A percentile compares a stretch with the other conserved stretches of the same genome.
Conservation (phyloP, 2,797 vertebrate species). For the Aeoliscus strigatus region DNA sequence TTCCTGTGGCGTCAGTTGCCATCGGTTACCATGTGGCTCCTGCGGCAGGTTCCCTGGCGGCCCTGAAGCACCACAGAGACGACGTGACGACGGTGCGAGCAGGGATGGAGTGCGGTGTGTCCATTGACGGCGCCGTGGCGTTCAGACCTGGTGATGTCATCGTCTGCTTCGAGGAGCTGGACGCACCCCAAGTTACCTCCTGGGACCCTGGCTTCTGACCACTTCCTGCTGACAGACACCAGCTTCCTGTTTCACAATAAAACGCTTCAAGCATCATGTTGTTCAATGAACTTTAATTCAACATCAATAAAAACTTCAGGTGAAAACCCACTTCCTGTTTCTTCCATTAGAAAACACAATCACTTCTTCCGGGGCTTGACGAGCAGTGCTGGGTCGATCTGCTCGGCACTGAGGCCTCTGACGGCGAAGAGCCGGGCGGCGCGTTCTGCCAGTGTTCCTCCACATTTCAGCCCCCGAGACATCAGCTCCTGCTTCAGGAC, state of each 20-base stretch:
- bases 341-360: no score
- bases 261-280: no score
- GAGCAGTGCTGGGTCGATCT: constrained; percentile 79
- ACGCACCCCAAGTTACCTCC: constrained; percentile 72
- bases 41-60: constrained; percentile 75
- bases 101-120: constrained; percentile 92
- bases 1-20: no score
- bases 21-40: no score
- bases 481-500: constrained; percentile 81
- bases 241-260: no score
- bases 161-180: constrained; percentile 79
- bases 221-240: background rate
- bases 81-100: constrained; percentile 78
- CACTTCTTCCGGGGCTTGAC: constrained; percentile 76
- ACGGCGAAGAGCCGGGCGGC: constrained; percentile 83
- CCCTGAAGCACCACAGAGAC: constrained; percentile 89
- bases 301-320: no score
- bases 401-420: constrained; percentile 71
- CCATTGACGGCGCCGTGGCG: constrained; percentile 71
- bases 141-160: constrained; percentile 81
- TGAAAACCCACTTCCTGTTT: no score
- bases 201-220: constrained; percentile 92
- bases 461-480: constrained; percentile 85
- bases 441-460: constrained; percentile 85
- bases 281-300: no score